These are phyloP conservation scores for Myocastor coypus DNA, from an alignment of 2,113 vertebrate genomes.

Conservation along the genomic window DNA sequence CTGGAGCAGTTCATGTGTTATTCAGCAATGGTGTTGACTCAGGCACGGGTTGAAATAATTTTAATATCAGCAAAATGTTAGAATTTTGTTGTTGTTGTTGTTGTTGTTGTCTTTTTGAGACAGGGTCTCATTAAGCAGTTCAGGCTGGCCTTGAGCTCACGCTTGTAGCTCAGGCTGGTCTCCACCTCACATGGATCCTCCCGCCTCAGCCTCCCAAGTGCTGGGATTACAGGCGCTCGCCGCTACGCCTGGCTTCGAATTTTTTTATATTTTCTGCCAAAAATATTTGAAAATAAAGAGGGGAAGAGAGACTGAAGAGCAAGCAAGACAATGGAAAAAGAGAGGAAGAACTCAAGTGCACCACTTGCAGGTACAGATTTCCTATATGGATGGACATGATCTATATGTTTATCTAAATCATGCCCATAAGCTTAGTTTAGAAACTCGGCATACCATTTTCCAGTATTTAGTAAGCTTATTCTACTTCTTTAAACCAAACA, in stretches of 20 bases:
- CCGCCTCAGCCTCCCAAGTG: too few species aligned
- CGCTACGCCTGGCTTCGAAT: too few species aligned
- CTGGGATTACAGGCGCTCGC: too few species aligned
- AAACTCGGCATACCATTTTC: background rate
- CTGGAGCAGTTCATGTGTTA: background rate
- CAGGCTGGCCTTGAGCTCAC: too few species aligned
- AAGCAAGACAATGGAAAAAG: background rate
- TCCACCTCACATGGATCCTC: too few species aligned
- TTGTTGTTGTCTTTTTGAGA: too few species aligned
- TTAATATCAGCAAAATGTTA: slow-evolving; percentile 23
- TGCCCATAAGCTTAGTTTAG: background rate
- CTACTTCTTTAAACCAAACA: slow-evolving; percentile 5
- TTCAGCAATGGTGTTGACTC: background rate
- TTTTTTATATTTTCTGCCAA: background rate
- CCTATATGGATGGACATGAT: background rate
- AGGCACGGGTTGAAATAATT: background rate
- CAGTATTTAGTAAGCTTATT: background rate
- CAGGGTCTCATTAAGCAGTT: too few species aligned
- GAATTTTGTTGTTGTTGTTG: too few species aligned
- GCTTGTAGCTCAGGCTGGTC: too few species aligned
- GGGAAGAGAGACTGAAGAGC: background rate
- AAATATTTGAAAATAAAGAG: background rate
- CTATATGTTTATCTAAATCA: background rate
- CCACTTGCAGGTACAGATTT: background rate
- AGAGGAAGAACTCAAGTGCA: background rate